Percentiles rank a stretch among this genome's conserved stretches.
These are phyloP conservation scores for Ceraclea dissimilis DNA, from an alignment of 2,888 invertebrate genomes.

Conservation along the genomic window DNA sequence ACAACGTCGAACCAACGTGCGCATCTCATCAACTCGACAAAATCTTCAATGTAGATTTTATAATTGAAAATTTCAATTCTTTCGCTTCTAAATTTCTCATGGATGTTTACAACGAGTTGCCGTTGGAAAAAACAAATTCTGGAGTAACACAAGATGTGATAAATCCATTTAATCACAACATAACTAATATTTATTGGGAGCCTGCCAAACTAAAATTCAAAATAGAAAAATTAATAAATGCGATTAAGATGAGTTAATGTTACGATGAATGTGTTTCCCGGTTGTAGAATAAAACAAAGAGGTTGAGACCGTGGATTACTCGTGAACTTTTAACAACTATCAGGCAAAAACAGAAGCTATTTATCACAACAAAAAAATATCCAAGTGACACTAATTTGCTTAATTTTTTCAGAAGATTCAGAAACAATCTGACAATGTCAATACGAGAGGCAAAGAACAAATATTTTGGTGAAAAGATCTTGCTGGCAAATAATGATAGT, in stretches of 20 bases:
- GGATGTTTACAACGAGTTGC: conserved; percentile 26
- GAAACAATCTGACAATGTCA: no score
- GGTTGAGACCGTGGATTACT: no score
- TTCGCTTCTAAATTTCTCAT: conserved; percentile 30
- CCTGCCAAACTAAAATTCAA: conserved; percentile 24
- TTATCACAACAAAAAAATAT: no score
- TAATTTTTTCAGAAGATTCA: no score
- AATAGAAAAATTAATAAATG: background rate
- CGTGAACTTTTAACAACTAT: no score
- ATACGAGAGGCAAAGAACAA: no score
- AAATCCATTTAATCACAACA: conserved; percentile 48
- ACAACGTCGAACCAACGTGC: background rate
- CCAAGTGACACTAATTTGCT: no score
- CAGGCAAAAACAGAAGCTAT: no score
- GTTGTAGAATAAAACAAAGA: no score
- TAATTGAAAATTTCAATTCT: conserved; percentile 7
- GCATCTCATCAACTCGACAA: conserved; percentile 6
- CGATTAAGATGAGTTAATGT: background rate
- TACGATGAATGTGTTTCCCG: background rate
- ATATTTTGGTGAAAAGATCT: no score
- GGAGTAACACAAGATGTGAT: conserved; percentile 26
- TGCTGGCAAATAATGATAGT: no score
- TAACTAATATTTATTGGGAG: conserved; percentile 46
- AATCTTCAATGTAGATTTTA: conserved; percentile 16
- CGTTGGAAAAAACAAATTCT: background rate